A percentile compares a stretch with the other conserved stretches of the same genome.
These are phyloP conservation scores for Eulimnadia texana DNA, from an alignment of 1,140 invertebrate species.

Conservation along the genomic window DNA sequence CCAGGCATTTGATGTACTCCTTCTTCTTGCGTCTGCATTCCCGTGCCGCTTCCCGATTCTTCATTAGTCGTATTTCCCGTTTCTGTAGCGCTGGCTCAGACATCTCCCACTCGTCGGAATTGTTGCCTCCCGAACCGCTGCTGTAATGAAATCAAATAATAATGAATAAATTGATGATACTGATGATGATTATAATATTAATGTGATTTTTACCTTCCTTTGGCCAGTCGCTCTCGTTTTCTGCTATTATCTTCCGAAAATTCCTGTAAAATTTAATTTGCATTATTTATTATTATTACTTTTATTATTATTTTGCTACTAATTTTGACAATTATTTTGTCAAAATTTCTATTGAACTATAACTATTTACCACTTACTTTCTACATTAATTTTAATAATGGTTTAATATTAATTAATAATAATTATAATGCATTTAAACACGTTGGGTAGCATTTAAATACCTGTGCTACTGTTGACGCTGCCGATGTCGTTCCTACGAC, in stretches of 20 bases:
- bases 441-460: no score
- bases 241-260: neutral
- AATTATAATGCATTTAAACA: no score
- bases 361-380: no score
- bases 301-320: no score
- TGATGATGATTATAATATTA: conserved; percentile 4
- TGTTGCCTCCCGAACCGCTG: conserved; percentile 1
- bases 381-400: neutral
- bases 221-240: neutral
- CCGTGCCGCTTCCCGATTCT: conserved; percentile 79
- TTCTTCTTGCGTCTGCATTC: conserved; percentile 99
- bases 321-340: no score
- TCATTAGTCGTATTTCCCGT: conserved; percentile 15
- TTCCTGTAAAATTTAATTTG: no score
- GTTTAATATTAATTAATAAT: no score
- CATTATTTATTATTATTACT: no score
- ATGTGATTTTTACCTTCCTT: neutral
- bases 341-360: no score
- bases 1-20: conserved; percentile 99
- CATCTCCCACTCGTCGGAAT: conserved; percentile 11
- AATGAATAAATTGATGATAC: neutral
- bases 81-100: conserved; percentile 13
- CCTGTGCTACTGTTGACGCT: conserved; percentile 19
- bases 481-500: conserved; percentile 6
- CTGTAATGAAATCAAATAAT: neutral